Conservation (phyloP, 2,113 vertebrate genomes). For the Catagonus wagneri region DNA sequence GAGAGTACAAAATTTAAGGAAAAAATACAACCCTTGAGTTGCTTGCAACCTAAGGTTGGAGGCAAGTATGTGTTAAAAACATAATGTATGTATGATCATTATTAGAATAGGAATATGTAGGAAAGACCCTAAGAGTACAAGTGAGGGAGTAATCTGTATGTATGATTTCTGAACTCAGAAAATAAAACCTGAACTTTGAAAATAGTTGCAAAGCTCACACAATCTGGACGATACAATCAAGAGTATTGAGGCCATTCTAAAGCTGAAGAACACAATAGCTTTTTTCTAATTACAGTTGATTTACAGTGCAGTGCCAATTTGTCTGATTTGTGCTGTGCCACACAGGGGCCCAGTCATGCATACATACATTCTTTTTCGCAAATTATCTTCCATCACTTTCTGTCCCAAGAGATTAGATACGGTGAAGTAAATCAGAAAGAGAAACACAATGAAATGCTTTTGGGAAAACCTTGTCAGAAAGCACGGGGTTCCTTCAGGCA, state of each 20-base stretch:
- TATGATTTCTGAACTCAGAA: background rate
- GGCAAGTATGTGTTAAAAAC: background rate
- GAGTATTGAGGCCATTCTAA: background rate
- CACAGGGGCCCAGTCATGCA: too few species aligned
- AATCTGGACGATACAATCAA: background rate
- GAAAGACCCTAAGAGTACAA: background rate
- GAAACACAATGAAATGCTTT: background rate
- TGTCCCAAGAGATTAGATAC: too few species aligned
- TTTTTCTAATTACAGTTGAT: background rate
- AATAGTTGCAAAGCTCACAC: background rate
- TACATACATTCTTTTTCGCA: too few species aligned
- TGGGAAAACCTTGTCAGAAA: background rate
- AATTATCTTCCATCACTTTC: too few species aligned
- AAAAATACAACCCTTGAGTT: background rate
- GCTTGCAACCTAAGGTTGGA: background rate
- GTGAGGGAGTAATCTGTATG: background rate
- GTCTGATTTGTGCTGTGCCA: too few species aligned
- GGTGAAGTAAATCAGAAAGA: too few species aligned
- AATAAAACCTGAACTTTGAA: constrained; percentile 27
- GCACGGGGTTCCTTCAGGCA: background rate
- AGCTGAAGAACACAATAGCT: background rate
- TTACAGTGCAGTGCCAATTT: too few species aligned
- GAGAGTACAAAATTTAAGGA: background rate
- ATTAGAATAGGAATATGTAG: background rate
- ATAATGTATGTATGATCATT: background rate